Conservation (phyloP, 2,888 invertebrate genomes). For the Euplexia lucipara region DNA sequence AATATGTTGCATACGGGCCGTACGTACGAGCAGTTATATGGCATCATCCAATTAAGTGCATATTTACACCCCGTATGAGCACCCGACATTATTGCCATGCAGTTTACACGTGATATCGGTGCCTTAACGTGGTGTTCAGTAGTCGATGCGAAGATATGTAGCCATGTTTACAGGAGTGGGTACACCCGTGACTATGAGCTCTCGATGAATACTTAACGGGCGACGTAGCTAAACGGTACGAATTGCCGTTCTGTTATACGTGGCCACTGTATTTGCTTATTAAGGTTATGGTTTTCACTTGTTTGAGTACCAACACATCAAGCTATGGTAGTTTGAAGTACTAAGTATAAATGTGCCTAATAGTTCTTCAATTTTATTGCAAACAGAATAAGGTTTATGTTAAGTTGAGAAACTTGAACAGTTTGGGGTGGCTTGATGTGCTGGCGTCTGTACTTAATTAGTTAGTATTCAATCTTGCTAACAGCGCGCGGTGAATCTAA, state of each 20-base stretch:
- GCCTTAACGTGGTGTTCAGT: conserved; percentile 45
- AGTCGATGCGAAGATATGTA: conserved; percentile 50
- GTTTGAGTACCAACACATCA: no score
- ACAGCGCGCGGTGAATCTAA: no score
- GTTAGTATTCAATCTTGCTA: no score
- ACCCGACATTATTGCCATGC: conserved; percentile 56
- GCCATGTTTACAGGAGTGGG: conserved; percentile 35
- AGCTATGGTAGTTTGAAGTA: no score
- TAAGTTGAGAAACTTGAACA: no score
- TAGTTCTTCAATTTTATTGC: no score
- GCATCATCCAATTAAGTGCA: conserved; percentile 76
- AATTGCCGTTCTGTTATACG: conserved; percentile 6
- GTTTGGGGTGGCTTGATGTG: no score
- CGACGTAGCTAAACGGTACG: not conserved
- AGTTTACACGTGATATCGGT: conserved; percentile 59
- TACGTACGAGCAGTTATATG: conserved; percentile 67
- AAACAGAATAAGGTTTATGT: no score
- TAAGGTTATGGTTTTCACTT: no score
- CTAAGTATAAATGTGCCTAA: no score
- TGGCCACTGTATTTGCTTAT: not conserved
- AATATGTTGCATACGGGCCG: conserved; percentile 66
- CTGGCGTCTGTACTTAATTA: no score
- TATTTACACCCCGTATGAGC: conserved; percentile 69
- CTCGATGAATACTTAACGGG: conserved; percentile 35
- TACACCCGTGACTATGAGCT: conserved; percentile 39